Evolutionary conservation across 2,888 invertebrate genomes (phyloP).

Genomic region (Thereva unica): DNA sequence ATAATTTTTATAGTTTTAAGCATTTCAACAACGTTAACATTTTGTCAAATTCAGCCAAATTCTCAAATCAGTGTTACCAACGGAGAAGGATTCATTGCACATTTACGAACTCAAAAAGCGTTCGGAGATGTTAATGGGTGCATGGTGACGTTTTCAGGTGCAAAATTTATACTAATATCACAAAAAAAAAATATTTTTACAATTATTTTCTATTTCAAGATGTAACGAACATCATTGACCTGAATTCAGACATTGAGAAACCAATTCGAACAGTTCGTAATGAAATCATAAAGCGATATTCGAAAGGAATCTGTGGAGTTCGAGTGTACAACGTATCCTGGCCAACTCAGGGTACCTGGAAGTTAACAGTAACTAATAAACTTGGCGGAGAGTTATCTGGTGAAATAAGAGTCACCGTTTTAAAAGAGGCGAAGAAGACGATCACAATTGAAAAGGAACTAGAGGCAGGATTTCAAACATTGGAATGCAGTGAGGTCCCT

Average conservation of each 20-base stretch:
- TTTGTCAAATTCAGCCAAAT: too few species aligned
- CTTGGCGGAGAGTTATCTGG: slow-evolving; percentile 38
- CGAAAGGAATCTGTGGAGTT: slow-evolving; percentile 44
- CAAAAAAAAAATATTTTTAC: background rate
- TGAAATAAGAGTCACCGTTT: too few species aligned
- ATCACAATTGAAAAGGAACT: too few species aligned
- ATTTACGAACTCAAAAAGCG: background rate
- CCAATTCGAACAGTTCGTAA: slow-evolving; percentile 43
- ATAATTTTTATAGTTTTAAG: too few species aligned
- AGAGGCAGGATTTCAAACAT: background rate
- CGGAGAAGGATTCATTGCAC: background rate
- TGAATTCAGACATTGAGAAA: background rate
- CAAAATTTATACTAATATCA: background rate
- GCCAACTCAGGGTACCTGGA: slow-evolving; percentile 43
- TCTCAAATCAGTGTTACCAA: background rate
- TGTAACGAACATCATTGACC: too few species aligned
- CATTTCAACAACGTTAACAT: too few species aligned
- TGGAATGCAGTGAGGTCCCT: background rate
- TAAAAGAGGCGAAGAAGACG: too few species aligned
- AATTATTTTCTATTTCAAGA: background rate
- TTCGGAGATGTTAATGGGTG: background rate
- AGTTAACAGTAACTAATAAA: slow-evolving; percentile 41
- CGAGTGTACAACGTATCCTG: slow-evolving; percentile 43
- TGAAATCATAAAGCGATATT: slow-evolving; percentile 44
- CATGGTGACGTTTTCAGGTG: background rate